These are phyloP conservation scores for Orientallactaga bullata DNA, from an alignment of 2,113 vertebrate genomes.

Conservation along the genomic window DNA sequence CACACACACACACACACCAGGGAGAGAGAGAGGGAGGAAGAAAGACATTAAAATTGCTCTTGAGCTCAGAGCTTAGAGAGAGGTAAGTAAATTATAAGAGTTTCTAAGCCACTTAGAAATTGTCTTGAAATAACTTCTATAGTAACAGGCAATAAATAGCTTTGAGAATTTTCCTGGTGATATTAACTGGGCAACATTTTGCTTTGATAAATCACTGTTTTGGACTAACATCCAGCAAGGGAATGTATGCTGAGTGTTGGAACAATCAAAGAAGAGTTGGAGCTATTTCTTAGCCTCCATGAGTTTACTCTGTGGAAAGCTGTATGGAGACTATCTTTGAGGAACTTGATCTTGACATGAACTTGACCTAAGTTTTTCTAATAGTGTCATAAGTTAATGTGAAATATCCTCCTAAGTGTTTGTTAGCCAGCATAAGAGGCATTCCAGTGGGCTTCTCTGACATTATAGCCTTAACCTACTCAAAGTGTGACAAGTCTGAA, in stretches of 20 bases:
- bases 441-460: not conserved
- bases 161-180: not conserved
- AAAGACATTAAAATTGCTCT: not conserved
- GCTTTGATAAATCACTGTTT: not conserved
- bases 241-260: not conserved
- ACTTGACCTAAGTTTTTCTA: not conserved
- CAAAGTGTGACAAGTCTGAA: not conserved
- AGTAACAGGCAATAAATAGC: not conserved
- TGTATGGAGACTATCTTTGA: not conserved
- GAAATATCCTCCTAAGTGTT: not conserved
- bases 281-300: not conserved
- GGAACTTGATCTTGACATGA: not conserved
- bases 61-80: not conserved
- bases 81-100: not conserved
- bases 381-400: not conserved
- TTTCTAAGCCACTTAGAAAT: not conserved
- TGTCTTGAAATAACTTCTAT: not conserved
- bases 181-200: not conserved
- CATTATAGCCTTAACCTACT: not conserved
- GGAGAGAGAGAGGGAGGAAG: no score
- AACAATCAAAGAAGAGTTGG: not conserved
- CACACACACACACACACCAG: no score
- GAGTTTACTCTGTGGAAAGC: not conserved
- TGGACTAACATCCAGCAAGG: not conserved
- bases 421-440: not conserved